phyloP scores from a whole-genome alignment of 2,113 vertebrate species.

The Semnornis frantzii region DNA sequence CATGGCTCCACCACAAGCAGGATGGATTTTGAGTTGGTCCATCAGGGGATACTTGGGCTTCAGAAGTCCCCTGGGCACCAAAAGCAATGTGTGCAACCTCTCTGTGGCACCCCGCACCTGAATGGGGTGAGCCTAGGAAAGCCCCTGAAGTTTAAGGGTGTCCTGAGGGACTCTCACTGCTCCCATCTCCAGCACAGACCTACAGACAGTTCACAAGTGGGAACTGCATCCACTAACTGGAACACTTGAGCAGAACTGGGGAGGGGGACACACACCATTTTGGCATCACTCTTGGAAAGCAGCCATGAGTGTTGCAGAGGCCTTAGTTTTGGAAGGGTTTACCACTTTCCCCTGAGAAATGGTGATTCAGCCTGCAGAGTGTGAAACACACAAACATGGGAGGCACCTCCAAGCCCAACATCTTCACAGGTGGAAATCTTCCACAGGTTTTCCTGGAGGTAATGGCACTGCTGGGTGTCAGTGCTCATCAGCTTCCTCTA shows the following conservation, averaged over 20 bases:
- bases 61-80: background rate
- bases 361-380: background rate
- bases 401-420: background rate
- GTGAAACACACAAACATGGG: too few relatives aligned
- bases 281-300: background rate
- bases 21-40: background rate
- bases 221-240: background rate
- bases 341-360: background rate
- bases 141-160: accelerated
- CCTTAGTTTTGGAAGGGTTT: background rate
- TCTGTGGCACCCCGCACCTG: background rate
- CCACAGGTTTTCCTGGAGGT: background rate
- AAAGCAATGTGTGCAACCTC: background rate
- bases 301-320: background rate
- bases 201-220: background rate
- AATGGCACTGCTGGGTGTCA: accelerated
- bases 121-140: background rate
- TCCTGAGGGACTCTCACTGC: background rate
- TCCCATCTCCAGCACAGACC: background rate
- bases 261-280: background rate
- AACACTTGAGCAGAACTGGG: background rate
- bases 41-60: background rate
- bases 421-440: background rate
- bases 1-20: background rate
- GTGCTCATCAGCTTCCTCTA: background rate